Percentiles rank a stretch among this genome's conserved stretches.
Conservation (phyloP, 2,113 vertebrate species). For the Pao palembangensis region DNA sequence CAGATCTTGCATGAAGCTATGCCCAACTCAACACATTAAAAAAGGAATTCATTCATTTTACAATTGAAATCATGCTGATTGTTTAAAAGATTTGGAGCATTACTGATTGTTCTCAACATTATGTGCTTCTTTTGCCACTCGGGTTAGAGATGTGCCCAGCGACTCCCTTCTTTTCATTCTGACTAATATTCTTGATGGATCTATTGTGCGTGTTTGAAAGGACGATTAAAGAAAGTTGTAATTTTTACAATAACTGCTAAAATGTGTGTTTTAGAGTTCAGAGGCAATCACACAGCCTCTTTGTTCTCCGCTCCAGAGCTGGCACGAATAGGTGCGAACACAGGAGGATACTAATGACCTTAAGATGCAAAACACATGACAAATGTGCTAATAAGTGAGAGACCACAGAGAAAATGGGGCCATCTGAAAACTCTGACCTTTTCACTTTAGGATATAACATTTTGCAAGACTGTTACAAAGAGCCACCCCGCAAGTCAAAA, state of each 20-base stretch:
- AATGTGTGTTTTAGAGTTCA: conserved; percentile 13
- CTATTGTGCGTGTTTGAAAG: conserved; percentile 1
- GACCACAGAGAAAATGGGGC: conserved; percentile 57
- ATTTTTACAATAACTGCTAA: background rate
- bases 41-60: too few species aligned
- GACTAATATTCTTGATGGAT: too few species aligned
- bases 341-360: conserved; percentile 68
- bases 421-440: conserved; percentile 28
- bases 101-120: background rate
- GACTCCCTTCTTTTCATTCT: too few species aligned
- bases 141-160: too few species aligned
- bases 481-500: conserved; percentile 72
- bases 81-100: background rate
- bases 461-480: conserved; percentile 43
- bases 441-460: conserved; percentile 42
- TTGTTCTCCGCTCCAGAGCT: conserved; percentile 49
- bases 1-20: too few species aligned
- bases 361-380: conserved; percentile 58
- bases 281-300: conserved; percentile 22
- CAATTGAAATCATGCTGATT: background rate
- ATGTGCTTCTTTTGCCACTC: too few species aligned
- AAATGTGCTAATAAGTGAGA: conserved; percentile 62
- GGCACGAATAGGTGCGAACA: conserved; percentile 52
- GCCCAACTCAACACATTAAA: too few species aligned
- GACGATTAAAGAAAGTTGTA: background rate